Percentiles rank a stretch among this genome's conserved stretches.
These are phyloP conservation scores for Dipodomys spectabilis DNA, from an alignment of 2,113 vertebrate genomes.

Conservation along the genomic window DNA sequence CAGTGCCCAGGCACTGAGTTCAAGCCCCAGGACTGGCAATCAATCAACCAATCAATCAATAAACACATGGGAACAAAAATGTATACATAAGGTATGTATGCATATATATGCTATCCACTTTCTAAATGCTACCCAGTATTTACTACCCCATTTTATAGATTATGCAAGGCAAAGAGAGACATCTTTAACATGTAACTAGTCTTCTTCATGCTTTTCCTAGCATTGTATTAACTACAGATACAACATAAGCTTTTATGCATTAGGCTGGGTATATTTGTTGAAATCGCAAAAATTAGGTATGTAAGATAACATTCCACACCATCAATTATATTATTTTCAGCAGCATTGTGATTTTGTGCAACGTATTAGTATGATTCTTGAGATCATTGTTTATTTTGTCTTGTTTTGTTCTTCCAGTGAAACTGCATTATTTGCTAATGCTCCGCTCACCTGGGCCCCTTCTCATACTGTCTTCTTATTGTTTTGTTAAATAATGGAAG, in stretches of 20 bases:
- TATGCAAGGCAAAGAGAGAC: conserved; percentile 13
- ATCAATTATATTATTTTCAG: conserved; percentile 16
- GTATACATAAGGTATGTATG: no score
- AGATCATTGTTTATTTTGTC: background rate
- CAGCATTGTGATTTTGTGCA: background rate
- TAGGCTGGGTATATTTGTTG: conserved; percentile 17
- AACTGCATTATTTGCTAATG: conserved; percentile 33
- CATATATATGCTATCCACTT: background rate
- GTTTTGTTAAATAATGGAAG: conserved; percentile 67
- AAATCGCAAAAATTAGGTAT: conserved; percentile 54
- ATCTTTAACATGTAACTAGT: background rate
- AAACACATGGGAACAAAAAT: no score
- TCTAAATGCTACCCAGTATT: conserved; percentile 22
- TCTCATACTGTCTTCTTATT: conserved; percentile 32
- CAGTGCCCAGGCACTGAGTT: no score
- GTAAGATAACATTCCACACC: background rate
- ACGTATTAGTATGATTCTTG: background rate
- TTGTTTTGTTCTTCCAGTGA: conserved; percentile 36
- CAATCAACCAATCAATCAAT: no score
- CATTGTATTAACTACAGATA: background rate
- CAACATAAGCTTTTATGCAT: background rate
- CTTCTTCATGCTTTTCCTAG: background rate
- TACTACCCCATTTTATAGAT: background rate
- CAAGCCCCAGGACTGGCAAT: no score
- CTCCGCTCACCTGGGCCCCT: conserved; percentile 35